phyloP scores from a whole-genome alignment of 2,113 vertebrate species.

The Xiphophorus couchianus region DNA sequence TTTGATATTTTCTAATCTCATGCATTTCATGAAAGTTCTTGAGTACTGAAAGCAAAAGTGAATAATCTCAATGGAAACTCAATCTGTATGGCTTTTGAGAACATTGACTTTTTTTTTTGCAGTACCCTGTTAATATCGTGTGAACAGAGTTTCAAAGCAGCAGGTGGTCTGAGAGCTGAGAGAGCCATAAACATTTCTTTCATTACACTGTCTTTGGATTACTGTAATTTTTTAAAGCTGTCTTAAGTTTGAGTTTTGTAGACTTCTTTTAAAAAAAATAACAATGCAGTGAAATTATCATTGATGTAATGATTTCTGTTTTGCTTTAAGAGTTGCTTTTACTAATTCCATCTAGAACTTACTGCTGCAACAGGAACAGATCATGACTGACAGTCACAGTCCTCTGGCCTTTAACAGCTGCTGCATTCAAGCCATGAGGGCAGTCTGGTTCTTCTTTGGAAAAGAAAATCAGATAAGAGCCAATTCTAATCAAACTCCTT shows the following conservation, averaged over 20 bases:
- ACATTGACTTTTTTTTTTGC: conserved; percentile 6
- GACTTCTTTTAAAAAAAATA: neutral
- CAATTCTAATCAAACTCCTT: neutral
- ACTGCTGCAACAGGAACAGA: conserved; percentile 26
- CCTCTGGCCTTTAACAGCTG: conserved; percentile 50
- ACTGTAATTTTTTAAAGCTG: neutral
- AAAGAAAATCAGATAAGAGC: conserved; percentile 6
- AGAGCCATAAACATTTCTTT: conserved; percentile 16
- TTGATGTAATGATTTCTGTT: neutral
- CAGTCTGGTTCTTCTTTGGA: conserved; percentile 30
- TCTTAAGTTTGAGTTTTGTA: neutral
- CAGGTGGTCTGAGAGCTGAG: conserved; percentile 11
- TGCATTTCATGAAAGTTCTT: neutral
- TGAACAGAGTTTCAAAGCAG: conserved; percentile 1
- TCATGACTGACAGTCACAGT: conserved; percentile 47
- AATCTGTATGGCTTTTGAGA: neutral
- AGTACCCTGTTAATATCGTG: conserved; percentile 35
- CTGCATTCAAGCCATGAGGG: conserved; percentile 57
- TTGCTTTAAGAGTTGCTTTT: neutral
- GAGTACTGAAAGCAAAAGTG: conserved; percentile 5
- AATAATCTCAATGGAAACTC: neutral
- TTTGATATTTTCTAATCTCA: neutral
- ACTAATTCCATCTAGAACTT: neutral
- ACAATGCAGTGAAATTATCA: neutral
- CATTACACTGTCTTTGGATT: neutral